Base-by-base conservation (phyloP, 1,140 invertebrate genomes). In the Spodoptera frugiperda region DNA sequence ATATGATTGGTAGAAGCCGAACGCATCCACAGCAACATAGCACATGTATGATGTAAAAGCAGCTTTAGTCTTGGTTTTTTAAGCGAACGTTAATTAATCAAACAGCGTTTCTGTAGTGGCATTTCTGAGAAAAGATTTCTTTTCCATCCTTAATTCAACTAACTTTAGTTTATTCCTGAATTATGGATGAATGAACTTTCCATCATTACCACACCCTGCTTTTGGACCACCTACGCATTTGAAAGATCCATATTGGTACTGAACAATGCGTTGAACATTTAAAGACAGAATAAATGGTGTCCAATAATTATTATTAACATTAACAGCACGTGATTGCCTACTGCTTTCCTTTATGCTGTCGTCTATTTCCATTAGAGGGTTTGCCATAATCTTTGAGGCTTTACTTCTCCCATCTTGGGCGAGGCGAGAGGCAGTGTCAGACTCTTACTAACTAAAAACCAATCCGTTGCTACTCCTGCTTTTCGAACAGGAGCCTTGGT, bases 81-180 rank as follows among this genome's bases (percentile, higher is more conserved):
- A 67, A 14, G 17, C 17, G 1, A 12, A 12, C 46, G 44, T 67
- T 48, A 67, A 67, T 67, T 48, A 67, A 67, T 51, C 48, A 25
- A 49, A 17, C 21, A 46, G 44, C 21, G 63, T 48, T 67, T 65
- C 10, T 25, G 11, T 25, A 12, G 44, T 67, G 21, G 63, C 44
- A 67, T 48, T 67, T 67, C 63, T 53, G 19, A 70, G 67, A 70
- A 70, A 70, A 53, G 67, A 33, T 53, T 70, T 70, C 67, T 70
- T 53, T 68, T 30, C 15, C 44, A 67, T 67, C 44, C 63, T 67
- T 67, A 48, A 67, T 67, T 67, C 63, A 67, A 25, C 59, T 44
- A n/a, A 5, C 5, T 25, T n/a, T 65, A 21, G 61, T 48, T 48
- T 65, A 25, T n/a, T 67, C 46, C 63, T 67, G 63, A 67, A 67